Percentiles rank a stretch among this genome's conserved stretches.
Conservation (phyloP, 2,888 invertebrate genomes). For the Pterostichus madidus region DNA sequence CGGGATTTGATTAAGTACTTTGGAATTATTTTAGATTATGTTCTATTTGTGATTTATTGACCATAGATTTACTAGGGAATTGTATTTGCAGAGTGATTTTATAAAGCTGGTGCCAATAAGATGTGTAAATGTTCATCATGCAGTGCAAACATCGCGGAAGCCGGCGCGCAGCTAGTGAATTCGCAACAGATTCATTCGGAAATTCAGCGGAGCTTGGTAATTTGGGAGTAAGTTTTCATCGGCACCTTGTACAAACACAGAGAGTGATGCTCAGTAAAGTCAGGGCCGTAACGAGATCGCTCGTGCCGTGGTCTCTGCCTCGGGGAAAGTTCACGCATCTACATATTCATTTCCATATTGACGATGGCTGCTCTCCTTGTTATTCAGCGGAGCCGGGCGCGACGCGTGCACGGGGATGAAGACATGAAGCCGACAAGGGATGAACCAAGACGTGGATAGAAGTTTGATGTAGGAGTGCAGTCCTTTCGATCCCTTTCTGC, state of each 20-base stretch:
- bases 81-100: conserved; percentile 2
- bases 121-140: conserved; percentile 20
- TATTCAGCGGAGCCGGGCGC: conserved; percentile 54
- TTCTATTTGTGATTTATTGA: conserved; percentile 34
- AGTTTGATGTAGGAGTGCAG: conserved; percentile 59
- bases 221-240: conserved; percentile 61
- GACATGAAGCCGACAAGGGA: conserved; percentile 66
- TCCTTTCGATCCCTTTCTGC: conserved; percentile 36
- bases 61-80: neutral
- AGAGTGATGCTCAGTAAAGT: neutral
- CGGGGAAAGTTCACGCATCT: conserved; percentile 66
- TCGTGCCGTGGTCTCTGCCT: conserved; percentile 8
- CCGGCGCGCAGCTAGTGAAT: neutral
- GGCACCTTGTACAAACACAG: conserved; percentile 63
- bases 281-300: conserved; percentile 44
- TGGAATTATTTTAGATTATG: conserved; percentile 45
- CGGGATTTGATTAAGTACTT: conserved; percentile 59
- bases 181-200: conserved; percentile 63
- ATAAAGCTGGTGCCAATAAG: neutral
- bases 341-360: conserved; percentile 67
- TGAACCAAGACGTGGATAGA: conserved; percentile 65
- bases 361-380: conserved; percentile 63
- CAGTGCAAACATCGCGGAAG: conserved; percentile 10
- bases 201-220: conserved; percentile 54
- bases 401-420: conserved; percentile 53